phyloP scores from a whole-genome alignment of 2,113 vertebrate genomes.

The Rhinogobius similis region DNA sequence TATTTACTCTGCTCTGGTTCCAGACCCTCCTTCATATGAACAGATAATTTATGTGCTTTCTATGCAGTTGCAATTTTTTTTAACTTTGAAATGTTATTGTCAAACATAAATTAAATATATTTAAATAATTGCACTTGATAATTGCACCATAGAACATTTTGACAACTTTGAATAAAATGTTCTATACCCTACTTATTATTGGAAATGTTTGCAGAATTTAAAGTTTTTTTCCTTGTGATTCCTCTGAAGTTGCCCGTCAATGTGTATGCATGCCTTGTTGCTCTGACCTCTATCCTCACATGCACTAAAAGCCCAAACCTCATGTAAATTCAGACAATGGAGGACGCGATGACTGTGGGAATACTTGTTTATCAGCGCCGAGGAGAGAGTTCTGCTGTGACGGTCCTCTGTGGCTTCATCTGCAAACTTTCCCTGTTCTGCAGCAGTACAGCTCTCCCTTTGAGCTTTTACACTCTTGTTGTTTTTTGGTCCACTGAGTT shows the following conservation, averaged over 20 bases:
- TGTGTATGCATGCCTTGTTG: constrained; percentile 30
- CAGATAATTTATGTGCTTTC: no score
- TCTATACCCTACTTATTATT: not conserved
- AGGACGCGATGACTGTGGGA: constrained; percentile 67
- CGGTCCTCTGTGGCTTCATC: constrained; percentile 68
- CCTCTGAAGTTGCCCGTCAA: constrained; percentile 27
- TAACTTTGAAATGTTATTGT: no score
- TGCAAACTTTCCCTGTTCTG: constrained; percentile 55
- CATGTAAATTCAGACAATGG: constrained; percentile 68
- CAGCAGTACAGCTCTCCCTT: constrained; percentile 53
- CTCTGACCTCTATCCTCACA: constrained; percentile 62
- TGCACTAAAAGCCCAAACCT: constrained; percentile 54
- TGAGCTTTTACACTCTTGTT: constrained; percentile 39
- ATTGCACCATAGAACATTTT: no score
- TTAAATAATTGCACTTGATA: no score
- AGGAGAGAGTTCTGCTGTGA: constrained; percentile 65
- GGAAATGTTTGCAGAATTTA: not conserved
- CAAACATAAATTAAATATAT: no score
- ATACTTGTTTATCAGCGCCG: constrained; percentile 70
- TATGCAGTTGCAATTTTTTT: no score
- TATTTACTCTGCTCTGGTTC: no score
- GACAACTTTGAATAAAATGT: not conserved
- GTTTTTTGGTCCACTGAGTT: constrained; percentile 61
- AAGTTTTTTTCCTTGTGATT: constrained; percentile 14
- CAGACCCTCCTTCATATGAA: no score